phyloP scores from a whole-genome alignment of 2,113 vertebrate species.

The Tautogolabrus adspersus region DNA sequence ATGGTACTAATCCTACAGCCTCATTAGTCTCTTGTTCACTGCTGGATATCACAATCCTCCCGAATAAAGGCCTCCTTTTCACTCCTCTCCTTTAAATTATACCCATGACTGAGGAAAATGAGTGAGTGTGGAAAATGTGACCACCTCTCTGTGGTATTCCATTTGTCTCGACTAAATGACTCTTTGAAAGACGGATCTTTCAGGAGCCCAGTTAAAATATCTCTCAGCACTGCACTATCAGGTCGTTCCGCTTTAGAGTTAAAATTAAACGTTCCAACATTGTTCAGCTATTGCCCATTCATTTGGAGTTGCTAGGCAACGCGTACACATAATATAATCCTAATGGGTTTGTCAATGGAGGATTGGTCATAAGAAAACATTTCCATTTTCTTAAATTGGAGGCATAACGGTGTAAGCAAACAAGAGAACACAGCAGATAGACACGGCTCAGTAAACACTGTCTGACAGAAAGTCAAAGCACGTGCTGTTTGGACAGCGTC shows the following conservation, averaged over 20 bases:
- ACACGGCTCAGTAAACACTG: slow-evolving; percentile 16
- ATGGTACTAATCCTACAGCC: background rate
- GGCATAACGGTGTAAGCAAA: slow-evolving; percentile 55
- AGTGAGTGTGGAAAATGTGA: slow-evolving; percentile 71
- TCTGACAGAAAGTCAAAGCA: slow-evolving; percentile 16
- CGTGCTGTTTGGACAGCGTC: slow-evolving; percentile 55
- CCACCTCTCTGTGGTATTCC: slow-evolving; percentile 48
- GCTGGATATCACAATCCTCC: slow-evolving; percentile 38
- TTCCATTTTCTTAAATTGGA: slow-evolving; percentile 64
- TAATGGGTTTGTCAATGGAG: slow-evolving; percentile 51
- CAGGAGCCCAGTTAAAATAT: slow-evolving; percentile 69
- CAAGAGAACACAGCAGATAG: slow-evolving; percentile 33
- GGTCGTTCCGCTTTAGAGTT: slow-evolving; percentile 43
- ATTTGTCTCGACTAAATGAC: slow-evolving; percentile 64
- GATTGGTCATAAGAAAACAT: slow-evolving; percentile 69
- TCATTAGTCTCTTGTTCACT: slow-evolving; percentile 5
- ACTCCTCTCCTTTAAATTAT: slow-evolving; percentile 47
- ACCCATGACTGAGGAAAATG: slow-evolving; percentile 46
- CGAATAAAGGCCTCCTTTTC: slow-evolving; percentile 33
- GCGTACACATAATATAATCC: slow-evolving; percentile 67
- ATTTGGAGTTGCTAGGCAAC: slow-evolving; percentile 72
- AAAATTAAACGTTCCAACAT: slow-evolving; percentile 67
- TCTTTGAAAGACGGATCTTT: slow-evolving; percentile 69
- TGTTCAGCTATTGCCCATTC: slow-evolving; percentile 65
- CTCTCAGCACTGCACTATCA: slow-evolving; percentile 67